Evolutionary conservation across 2,888 invertebrate species (phyloP), one percentile per base, ranked within the genome.

Genomic region (Euphydryas editha): DNA sequence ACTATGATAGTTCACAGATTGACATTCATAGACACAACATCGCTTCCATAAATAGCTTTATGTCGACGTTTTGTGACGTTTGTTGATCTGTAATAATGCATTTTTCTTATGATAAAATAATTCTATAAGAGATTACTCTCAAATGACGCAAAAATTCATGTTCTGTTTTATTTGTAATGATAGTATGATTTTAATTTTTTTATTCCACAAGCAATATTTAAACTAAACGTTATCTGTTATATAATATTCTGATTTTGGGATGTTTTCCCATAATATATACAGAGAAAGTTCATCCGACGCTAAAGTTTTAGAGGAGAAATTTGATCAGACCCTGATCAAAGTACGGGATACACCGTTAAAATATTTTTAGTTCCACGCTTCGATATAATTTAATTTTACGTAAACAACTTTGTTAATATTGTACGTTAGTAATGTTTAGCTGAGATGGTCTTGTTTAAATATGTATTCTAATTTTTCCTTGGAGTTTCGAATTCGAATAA

Each of bases 301-400:
- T 73, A 80, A 82, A 82, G 76, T 81, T 83, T 79, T 78, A 75
- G 73, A 76, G 74, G 78, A 83, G 84, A 84, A 84, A 85, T 85
- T 84, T 81, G 82, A 85, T 84, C 82, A 81, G 75, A 76, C 75
- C 75, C 78, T 80, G 81, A 84, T 84, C 84, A 83, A 82, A 82
- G 78, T 79, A 77, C 74, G 68, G 73, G 70, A 76, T 73, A 75
- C 76, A 73, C 75, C 72, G 74, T 76, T 65, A 58, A 67, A 70
- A 67, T 65, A 67, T 65, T 69, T 71, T 69, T 69, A 67, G 59
- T 65, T 67, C 64, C 60, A 59, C 66, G 62, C 69, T 67, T 64
- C 65, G 60, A 61, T 61, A 62, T 64, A 72, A 72, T 66, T 64
- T 62, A 61, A 36, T 46, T 65, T 69, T 69, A 62, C 47, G 15